phyloP scores from a whole-genome alignment of 2,888 invertebrate genomes.

The Campoletis raptor region DNA sequence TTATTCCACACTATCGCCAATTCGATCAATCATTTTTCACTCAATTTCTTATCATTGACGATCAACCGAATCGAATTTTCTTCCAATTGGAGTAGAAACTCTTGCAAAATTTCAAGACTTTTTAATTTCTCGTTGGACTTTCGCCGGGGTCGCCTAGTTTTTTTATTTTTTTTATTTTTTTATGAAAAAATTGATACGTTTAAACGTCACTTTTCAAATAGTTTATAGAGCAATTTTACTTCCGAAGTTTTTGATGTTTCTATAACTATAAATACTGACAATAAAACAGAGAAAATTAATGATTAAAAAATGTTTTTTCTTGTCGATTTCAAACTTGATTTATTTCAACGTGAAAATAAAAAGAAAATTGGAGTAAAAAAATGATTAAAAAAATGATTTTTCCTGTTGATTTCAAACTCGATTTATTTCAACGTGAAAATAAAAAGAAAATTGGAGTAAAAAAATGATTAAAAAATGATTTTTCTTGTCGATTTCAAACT shows the following conservation, averaged over 20 bases:
- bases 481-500: too few species aligned
- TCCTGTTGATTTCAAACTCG: too few species aligned
- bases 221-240: too few species aligned
- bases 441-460: background rate
- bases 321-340: too few species aligned
- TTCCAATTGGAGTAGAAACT: background rate
- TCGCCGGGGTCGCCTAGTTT: background rate
- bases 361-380: background rate
- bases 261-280: too few species aligned
- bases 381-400: too few species aligned
- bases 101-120: background rate
- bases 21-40: background rate
- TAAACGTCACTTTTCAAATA: background rate
- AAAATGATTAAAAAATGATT: background rate
- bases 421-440: too few species aligned
- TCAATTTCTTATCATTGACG: background rate
- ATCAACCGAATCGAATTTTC: background rate
- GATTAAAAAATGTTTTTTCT: too few species aligned
- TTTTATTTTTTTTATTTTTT: background rate
- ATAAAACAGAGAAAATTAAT: too few species aligned
- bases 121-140: background rate
- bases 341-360: too few species aligned
- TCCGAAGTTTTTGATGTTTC: too few species aligned
- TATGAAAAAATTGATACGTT: background rate
- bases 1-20: slow-evolving; percentile 24